Evolutionary conservation across 2,113 vertebrate species (phyloP), one percentile per base, ranked within the genome.

Genomic region (Polypterus senegalus): DNA sequence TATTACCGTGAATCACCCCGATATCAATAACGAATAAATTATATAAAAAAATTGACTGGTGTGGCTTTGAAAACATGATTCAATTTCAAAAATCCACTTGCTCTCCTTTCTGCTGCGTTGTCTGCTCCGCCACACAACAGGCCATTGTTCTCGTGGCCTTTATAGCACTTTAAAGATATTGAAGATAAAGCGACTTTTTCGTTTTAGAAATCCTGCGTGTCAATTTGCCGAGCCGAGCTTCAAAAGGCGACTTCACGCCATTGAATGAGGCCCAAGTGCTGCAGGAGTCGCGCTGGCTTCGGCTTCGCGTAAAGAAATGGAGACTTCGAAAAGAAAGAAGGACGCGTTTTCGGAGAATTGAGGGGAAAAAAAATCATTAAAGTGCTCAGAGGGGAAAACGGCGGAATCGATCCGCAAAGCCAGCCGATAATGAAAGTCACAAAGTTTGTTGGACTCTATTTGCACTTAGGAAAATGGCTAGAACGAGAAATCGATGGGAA

Each of bases 261-360:
- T 49, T 54, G 58, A 64, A 74, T 71, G 74, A 63, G 76, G 69
- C 67, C 45, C 59, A 47, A 61, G 47, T 58, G 57, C 7, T 47
- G 9, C 63, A 61, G 58, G 65, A 66, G 62, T 47, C 55, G 56
- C 43, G 4, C 5, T 55, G 54, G 10, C 43, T 9, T 55, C 10
- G 43, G 43, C 43, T 27, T 2, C 54, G 10, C 9, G 54, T 10
- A 3, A 8, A 55, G 10, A 3, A 27, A 9, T 3, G 5, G 10
- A 55, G 43, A 9, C 10, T 59, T 64, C 51, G 11, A 45, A 43
- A 10, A 51, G 46, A 2, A 60, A 9, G n/a, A 7, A 7, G 49
- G 4, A 47, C 4, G 11, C 7, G 10, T 8, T 52, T 3, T 52
- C 3, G 51, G 51, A 3, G 51, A 8, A 8, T 52, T 7, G 51